Percentiles rank a stretch among this genome's conserved stretches.
phyloP scores from a whole-genome alignment of 2,797 vertebrate species.

The Sebastes nivosus region DNA sequence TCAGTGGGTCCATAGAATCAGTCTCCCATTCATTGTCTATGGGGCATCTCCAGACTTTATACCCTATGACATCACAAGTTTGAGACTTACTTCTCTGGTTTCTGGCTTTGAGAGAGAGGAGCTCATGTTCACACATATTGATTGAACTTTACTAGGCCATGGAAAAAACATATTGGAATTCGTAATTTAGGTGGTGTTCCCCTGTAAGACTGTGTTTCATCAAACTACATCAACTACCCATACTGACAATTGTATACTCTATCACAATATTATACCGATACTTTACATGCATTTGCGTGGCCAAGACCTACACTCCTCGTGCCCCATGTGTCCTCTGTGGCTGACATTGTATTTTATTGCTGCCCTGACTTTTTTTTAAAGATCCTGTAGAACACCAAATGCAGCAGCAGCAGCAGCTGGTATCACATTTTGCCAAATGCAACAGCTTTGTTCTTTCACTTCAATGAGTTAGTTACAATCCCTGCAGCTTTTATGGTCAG shows the following conservation, averaged over 20 bases:
- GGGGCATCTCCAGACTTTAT: too few relatives aligned
- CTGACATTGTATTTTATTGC: neutral
- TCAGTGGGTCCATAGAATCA: too few relatives aligned
- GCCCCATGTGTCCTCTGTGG: neutral
- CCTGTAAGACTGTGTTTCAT: neutral
- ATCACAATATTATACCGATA: neutral
- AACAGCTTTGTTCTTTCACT: constrained; percentile 75
- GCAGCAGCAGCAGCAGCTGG: constrained; percentile 46
- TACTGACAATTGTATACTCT: neutral
- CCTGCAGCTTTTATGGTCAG: constrained; percentile 48
- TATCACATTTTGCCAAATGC: constrained; percentile 67
- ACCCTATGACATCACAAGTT: too few relatives aligned
- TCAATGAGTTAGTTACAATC: constrained; percentile 41
- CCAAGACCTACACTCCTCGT: neutral
- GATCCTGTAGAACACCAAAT: constrained; percentile 13
- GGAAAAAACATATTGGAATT: too few relatives aligned
- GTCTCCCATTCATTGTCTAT: too few relatives aligned
- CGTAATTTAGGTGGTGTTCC: too few relatives aligned
- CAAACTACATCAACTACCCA: neutral
- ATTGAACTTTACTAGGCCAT: too few relatives aligned
- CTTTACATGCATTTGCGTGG: neutral
- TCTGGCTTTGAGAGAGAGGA: too few relatives aligned
- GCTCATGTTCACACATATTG: too few relatives aligned
- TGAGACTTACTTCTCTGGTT: too few relatives aligned
- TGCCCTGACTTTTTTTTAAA: constrained; percentile 11